Percentiles rank a stretch among this genome's conserved stretches.
Evolutionary conservation across 2,888 invertebrate genomes (phyloP).

Genomic region (Cataglyphis altisquamis): DNA sequence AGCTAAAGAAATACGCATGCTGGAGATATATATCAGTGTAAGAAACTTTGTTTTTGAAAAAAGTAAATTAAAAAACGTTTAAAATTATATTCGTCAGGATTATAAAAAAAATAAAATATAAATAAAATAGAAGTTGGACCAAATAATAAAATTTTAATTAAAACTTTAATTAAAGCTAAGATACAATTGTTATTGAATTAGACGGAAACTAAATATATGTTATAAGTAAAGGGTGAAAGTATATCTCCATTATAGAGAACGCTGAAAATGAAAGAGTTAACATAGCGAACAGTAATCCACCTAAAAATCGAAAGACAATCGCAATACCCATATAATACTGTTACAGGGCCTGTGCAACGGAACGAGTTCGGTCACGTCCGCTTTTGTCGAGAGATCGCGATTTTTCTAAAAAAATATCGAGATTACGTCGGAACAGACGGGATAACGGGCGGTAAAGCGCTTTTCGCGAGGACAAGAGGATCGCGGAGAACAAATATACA

Average conservation of each 20-base stretch:
- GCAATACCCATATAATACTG: slow-evolving; percentile 19
- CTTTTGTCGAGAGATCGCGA: slow-evolving; percentile 32
- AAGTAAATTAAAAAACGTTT: neutral
- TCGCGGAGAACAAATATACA: slow-evolving; percentile 48
- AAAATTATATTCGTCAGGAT: neutral
- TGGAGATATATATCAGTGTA: neutral
- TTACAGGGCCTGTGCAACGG: slow-evolving; percentile 10
- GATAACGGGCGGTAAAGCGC: slow-evolving; percentile 48
- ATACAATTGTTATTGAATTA: neutral
- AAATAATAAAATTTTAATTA: neutral
- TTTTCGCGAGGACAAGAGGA: slow-evolving; percentile 35
- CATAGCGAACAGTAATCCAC: neutral
- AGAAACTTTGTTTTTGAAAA: neutral
- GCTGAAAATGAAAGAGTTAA: neutral
- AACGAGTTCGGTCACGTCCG: neutral
- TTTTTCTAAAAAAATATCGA: slow-evolving; percentile 53
- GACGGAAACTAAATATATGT: neutral
- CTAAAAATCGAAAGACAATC: slow-evolving; percentile 25
- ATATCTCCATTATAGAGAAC: neutral
- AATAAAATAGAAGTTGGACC: neutral
- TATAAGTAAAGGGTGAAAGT: neutral
- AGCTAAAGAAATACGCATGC: neutral
- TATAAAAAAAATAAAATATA: neutral
- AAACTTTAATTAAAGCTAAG: neutral
- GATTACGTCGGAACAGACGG: slow-evolving; percentile 43